These are phyloP conservation scores for Malacosoma neustria DNA, from an alignment of 2,888 invertebrate genomes.

Conservation along the genomic window DNA sequence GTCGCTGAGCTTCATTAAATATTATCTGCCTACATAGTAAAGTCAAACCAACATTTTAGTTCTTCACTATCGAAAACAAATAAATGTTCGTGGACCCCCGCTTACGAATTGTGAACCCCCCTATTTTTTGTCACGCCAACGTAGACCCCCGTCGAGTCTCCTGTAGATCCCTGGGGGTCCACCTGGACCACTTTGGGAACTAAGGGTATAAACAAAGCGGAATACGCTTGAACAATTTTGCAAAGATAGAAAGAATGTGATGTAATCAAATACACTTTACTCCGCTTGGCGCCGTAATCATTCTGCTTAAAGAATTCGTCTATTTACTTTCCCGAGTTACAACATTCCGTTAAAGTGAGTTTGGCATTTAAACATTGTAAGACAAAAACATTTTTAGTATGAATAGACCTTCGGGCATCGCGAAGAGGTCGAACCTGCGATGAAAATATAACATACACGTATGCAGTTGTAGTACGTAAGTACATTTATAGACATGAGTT, in stretches of 20 bases:
- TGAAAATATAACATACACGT: constrained; percentile 33
- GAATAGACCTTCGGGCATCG: constrained; percentile 36
- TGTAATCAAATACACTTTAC: not conserved
- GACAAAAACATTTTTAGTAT: constrained; percentile 20
- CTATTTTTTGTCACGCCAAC: too few species aligned
- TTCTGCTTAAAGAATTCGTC: not conserved
- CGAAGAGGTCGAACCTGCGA: constrained; percentile 32
- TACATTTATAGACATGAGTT: too few species aligned
- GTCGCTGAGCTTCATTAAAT: too few species aligned
- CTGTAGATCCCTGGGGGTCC: too few species aligned
- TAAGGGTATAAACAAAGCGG: not conserved
- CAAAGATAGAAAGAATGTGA: not conserved
- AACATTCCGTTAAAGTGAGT: constrained; percentile 9
- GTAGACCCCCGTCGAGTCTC: too few species aligned
- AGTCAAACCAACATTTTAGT: not conserved
- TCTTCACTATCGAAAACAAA: too few species aligned
- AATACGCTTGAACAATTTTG: not conserved
- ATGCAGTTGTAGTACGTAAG: too few species aligned
- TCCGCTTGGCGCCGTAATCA: not conserved
- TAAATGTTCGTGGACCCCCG: too few species aligned
- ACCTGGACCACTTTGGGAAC: too few species aligned
- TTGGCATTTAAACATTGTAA: constrained; percentile 25
- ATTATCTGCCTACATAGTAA: too few species aligned
- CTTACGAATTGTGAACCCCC: too few species aligned
- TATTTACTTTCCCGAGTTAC: not conserved